Evolutionary conservation across 2,888 invertebrate species (phyloP).

Genomic region (Lycophotia porphyrea): DNA sequence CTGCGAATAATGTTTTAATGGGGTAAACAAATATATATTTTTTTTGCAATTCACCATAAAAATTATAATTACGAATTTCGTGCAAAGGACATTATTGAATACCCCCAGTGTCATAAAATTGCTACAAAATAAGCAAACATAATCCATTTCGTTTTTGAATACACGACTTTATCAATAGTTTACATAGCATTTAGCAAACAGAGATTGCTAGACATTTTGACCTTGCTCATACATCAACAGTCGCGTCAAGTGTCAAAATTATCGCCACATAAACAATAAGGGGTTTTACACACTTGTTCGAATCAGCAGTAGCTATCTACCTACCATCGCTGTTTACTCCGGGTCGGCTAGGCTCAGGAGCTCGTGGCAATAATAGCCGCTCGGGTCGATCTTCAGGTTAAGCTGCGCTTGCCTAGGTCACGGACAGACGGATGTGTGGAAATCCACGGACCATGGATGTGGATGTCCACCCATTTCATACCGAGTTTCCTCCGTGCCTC

Average conservation of each 20-base stretch:
- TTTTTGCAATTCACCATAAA: not conserved
- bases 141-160: not conserved
- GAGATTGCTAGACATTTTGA: not conserved
- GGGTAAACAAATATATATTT: not conserved
- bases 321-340: not conserved
- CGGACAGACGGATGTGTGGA: too few species aligned
- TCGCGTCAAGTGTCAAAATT: constrained; percentile 9
- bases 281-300: not conserved
- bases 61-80: not conserved
- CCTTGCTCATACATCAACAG: not conserved
- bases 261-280: constrained; percentile 4
- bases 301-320: not conserved
- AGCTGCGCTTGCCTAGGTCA: too few species aligned
- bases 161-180: not conserved
- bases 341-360: not conserved
- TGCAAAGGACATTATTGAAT: not conserved
- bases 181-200: not conserved
- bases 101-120: not conserved
- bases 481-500: too few species aligned
- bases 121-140: not conserved
- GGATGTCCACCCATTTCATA: too few species aligned
- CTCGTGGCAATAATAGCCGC: too few species aligned
- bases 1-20: constrained; percentile 15
- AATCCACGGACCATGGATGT: too few species aligned
- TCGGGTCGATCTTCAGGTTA: too few species aligned